Conservation (phyloP, 2,113 vertebrate species). For the Nothobranchius furzeri region DNA sequence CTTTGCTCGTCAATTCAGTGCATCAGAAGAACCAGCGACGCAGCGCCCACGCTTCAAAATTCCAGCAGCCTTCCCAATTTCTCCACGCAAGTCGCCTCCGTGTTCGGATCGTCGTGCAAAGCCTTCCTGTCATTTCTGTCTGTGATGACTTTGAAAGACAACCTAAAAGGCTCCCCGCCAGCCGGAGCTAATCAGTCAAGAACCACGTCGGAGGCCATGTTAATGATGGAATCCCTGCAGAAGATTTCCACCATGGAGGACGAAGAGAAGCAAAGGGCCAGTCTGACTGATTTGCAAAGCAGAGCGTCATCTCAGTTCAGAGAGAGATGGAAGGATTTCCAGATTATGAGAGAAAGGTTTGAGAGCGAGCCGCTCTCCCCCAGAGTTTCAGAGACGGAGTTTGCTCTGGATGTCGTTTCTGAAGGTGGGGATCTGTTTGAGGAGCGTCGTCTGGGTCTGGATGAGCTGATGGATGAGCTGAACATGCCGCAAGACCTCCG, state of each 20-base stretch:
- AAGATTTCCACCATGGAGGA: conserved; percentile 79
- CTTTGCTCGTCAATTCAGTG: conserved; percentile 75
- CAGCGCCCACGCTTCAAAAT: conserved; percentile 68
- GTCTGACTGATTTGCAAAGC: conserved; percentile 80
- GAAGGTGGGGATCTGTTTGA: conserved; percentile 54
- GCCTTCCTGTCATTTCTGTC: conserved; percentile 88
- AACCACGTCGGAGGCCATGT: conserved; percentile 79
- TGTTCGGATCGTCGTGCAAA: conserved; percentile 80
- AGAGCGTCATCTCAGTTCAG: conserved; percentile 72
- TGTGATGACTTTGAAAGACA: conserved; percentile 84
- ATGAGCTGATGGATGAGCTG: conserved; percentile 75
- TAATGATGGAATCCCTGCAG: conserved; percentile 84
- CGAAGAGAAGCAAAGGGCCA: conserved; percentile 80
- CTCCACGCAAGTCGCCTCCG: conserved; percentile 71
- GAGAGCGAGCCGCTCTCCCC: conserved; percentile 63
- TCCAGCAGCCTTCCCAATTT: conserved; percentile 77
- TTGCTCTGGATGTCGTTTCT: conserved; percentile 58
- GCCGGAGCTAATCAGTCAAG: conserved; percentile 57
- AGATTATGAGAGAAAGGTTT: conserved; percentile 56
- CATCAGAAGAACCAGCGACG: conserved; percentile 66
- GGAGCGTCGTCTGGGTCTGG: conserved; percentile 49
- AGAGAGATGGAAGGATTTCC: conserved; percentile 72
- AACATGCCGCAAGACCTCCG: conserved; percentile 71
- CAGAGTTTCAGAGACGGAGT: conserved; percentile 65
- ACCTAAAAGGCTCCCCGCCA: conserved; percentile 53